Evolutionary conservation across 2,797 vertebrate genomes (phyloP).

Genomic region (Betta splendens): DNA sequence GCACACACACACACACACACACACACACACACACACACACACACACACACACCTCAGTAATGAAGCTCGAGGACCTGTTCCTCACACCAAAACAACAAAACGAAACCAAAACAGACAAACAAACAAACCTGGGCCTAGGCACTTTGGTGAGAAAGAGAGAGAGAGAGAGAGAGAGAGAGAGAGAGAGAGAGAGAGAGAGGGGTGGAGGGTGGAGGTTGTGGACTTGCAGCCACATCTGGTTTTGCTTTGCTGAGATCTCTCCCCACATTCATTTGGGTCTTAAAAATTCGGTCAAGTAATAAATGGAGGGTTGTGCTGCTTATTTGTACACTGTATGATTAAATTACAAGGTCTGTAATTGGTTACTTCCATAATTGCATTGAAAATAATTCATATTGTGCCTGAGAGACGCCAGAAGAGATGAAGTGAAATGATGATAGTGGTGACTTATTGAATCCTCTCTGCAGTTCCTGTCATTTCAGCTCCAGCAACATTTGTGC

Average conservation of each 20-base stretch:
- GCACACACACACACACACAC: too few species aligned
- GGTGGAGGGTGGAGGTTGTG: too few species aligned
- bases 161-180: constrained; percentile 42
- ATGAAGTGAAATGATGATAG: constrained; percentile 64
- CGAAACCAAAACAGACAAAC: background rate
- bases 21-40: constrained; percentile 11
- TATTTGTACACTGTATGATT: constrained; percentile 66
- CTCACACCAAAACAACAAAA: constrained; percentile 37
- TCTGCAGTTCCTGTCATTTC: constrained; percentile 60
- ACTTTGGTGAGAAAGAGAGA: constrained; percentile 72
- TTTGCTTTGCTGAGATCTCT: constrained; percentile 70
- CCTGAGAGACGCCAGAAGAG: constrained; percentile 59
- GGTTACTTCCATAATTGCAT: constrained; percentile 72
- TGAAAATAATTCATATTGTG: constrained; percentile 63
- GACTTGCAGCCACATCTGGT: constrained; percentile 74
- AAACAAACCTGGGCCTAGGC: constrained; percentile 35
- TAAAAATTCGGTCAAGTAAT: constrained; percentile 69
- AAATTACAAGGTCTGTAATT: constrained; percentile 73
- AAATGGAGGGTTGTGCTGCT: constrained; percentile 65
- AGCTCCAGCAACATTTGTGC: constrained; percentile 52
- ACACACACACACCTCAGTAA: constrained; percentile 58
- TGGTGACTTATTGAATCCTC: constrained; percentile 57
- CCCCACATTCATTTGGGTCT: constrained; percentile 63
- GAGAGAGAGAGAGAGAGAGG: constrained; percentile 24
- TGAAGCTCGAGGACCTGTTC: constrained; percentile 57